Evolutionary conservation across 2,888 invertebrate genomes (phyloP).

Genomic region (Ceramica pisi): DNA sequence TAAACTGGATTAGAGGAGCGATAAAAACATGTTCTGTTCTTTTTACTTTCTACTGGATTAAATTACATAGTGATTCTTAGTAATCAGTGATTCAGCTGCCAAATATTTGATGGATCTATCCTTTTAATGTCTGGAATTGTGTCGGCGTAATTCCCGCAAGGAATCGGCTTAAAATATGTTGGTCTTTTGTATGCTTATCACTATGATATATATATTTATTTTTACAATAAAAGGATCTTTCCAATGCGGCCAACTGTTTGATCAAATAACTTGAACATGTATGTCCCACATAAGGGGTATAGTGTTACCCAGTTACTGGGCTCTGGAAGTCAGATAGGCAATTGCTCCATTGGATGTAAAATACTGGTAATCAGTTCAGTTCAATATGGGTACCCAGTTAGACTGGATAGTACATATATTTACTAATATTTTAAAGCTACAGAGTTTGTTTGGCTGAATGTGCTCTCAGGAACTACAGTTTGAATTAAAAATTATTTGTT

Average conservation of each 20-base stretch:
- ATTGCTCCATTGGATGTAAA: not conserved
- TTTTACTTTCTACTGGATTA: conserved; percentile 21
- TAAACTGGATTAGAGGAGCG: conserved; percentile 21
- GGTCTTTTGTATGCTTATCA: not conserved
- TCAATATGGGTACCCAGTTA: too few species aligned
- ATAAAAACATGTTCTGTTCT: conserved; percentile 16
- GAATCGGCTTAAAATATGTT: conserved; percentile 8
- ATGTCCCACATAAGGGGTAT: too few species aligned
- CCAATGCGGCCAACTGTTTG: too few species aligned
- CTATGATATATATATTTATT: too few species aligned
- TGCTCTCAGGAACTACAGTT: too few species aligned
- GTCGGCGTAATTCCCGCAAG: conserved; percentile 2
- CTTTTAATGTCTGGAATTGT: conserved; percentile 42
- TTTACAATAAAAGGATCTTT: too few species aligned
- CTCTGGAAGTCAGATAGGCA: too few species aligned
- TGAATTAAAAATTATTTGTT: too few species aligned
- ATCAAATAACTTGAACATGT: too few species aligned
- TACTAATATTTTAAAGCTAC: too few species aligned
- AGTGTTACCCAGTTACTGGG: not conserved
- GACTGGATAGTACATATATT: too few species aligned
- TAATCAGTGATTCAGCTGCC: conserved; percentile 44
- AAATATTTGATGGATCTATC: conserved; percentile 53
- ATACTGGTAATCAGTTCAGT: not conserved
- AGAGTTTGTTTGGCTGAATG: too few species aligned
- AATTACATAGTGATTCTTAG: conserved; percentile 46